These are phyloP conservation scores for Ciconia maguari DNA, from an alignment of 2,113 vertebrate genomes.

Conservation along the genomic window DNA sequence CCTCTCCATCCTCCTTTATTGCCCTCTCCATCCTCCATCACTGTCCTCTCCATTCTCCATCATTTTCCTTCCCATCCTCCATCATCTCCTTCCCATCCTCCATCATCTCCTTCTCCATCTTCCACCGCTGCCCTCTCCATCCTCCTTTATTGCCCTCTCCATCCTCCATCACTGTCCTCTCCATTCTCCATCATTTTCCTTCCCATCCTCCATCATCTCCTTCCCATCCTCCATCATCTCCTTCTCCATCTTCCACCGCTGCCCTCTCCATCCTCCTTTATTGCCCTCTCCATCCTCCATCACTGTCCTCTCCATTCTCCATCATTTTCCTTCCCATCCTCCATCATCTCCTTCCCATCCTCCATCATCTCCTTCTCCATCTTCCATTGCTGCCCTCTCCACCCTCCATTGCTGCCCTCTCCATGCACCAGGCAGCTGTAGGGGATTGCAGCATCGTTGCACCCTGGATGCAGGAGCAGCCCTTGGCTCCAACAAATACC, in stretches of 20 bases:
- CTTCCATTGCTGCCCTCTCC: background rate
- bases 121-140: background rate
- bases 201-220: too few species aligned
- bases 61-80: background rate
- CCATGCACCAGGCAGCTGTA: background rate
- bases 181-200: too few species aligned
- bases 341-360: background rate
- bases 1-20: too few species aligned
- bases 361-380: too few species aligned
- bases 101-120: background rate
- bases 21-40: background rate
- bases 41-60: background rate
- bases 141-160: background rate
- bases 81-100: background rate
- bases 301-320: background rate
- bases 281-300: background rate
- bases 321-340: background rate
- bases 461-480: background rate
- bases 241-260: background rate
- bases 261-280: too few species aligned
- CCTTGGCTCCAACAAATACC: background rate
- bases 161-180: background rate
- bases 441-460: background rate
- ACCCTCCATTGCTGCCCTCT: background rate
- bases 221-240: background rate